Evolutionary conservation across 2,113 vertebrate genomes (phyloP).

Genomic region (Laticauda colubrina): DNA sequence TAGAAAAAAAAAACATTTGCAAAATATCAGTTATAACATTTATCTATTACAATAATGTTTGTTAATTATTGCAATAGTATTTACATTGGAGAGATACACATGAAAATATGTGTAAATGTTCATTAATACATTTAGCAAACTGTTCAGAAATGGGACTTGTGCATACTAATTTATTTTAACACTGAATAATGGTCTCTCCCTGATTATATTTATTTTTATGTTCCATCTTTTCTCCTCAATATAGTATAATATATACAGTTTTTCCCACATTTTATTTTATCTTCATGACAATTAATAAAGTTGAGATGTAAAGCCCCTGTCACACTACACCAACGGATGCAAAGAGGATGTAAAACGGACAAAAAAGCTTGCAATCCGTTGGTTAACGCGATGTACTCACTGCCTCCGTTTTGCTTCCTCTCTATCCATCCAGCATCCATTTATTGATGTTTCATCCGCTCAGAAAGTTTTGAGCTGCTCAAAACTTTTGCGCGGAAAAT

Average conservation of each 20-base stretch:
- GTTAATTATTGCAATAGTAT: background rate
- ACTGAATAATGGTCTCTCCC: background rate
- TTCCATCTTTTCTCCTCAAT: background rate
- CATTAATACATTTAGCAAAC: background rate
- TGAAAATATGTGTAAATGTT: background rate
- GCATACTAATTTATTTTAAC: background rate
- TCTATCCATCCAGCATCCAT: too few relatives aligned
- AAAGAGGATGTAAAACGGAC: too few relatives aligned
- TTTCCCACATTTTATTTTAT: background rate
- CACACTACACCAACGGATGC: too few relatives aligned
- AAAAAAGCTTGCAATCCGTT: too few relatives aligned
- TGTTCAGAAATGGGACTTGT: background rate
- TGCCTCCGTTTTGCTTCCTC: too few relatives aligned
- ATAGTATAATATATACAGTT: background rate
- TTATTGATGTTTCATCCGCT: too few relatives aligned
- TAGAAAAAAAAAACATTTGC: background rate
- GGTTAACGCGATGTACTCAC: too few relatives aligned
- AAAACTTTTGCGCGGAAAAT: too few relatives aligned
- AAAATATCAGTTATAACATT: background rate
- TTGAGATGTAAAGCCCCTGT: too few relatives aligned
- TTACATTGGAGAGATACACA: background rate
- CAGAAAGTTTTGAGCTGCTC: too few relatives aligned
- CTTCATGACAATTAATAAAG: background rate
- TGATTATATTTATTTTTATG: background rate
- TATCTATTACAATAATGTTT: background rate